These are phyloP conservation scores for Drosophila mulleri DNA, from an alignment of 2,888 invertebrate species.

Conservation along the genomic window DNA sequence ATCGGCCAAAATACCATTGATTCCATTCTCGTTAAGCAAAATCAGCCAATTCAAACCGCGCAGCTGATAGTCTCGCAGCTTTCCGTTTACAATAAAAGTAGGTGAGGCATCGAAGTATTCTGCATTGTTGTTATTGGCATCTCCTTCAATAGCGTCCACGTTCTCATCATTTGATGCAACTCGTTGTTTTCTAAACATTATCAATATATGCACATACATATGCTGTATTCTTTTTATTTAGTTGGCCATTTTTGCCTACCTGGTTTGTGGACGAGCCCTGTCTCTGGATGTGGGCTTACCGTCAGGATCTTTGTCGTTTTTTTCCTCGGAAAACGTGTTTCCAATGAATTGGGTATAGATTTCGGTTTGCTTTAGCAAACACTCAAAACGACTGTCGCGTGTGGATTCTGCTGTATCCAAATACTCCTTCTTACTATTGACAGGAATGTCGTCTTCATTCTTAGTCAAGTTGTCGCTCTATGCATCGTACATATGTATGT, in stretches of 20 bases:
- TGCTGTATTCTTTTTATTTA: not conserved
- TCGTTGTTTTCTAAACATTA: conserved; percentile 74
- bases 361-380: conserved; percentile 97
- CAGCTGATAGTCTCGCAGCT: conserved; percentile 98
- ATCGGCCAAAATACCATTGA: conserved; percentile 99
- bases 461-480: conserved; percentile 11
- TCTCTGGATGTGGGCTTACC: conserved; percentile 63
- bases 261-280: conserved; percentile 33
- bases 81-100: conserved; percentile 95
- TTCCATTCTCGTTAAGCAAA: conserved; percentile 98
- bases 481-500: not conserved
- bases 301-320: not conserved
- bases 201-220: no score
- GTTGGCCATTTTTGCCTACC: conserved; percentile 39
- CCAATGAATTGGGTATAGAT: conserved; percentile 99
- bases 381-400: conserved; percentile 97
- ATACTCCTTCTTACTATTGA: conserved; percentile 89
- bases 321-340: conserved; percentile 90
- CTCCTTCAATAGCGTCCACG: conserved; percentile 96
- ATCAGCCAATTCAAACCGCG: conserved; percentile 99
- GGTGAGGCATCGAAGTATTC: conserved; percentile 97
- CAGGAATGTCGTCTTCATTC: conserved; percentile 32
- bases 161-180: conserved; percentile 93
- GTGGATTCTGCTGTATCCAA: conserved; percentile 93
- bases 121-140: conserved; percentile 91